Base-by-base conservation (phyloP, 2,888 invertebrate genomes). In the Synergus itoensis region DNA sequence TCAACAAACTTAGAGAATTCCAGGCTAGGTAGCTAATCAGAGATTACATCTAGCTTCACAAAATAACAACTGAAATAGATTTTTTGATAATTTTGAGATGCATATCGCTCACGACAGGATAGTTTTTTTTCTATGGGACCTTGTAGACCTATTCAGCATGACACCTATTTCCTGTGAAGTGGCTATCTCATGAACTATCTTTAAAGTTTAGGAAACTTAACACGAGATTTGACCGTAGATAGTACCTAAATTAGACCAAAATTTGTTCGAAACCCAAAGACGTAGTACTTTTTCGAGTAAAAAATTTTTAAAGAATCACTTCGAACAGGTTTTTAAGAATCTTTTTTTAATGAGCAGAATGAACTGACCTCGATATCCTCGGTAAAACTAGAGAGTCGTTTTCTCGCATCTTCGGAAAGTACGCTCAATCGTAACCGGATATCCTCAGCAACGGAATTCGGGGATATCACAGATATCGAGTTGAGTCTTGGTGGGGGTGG, bases 371-470 rank as follows among this genome's bases (percentile, higher is more conserved):
- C 92, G 82, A 89, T 88, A 76, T 92, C 91, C 48, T 92, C 91
- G 78, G 89, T 86, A 53, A 90, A 84, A 80, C 86, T 88, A 82
- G 85, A 87, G 79, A 91, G 83, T 18, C 90, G 87, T 80, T 91
- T 92, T 77, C 91, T 84, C 67, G 90, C 88, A 87, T 92, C 91
- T 80, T 92, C 92, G 65, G 90, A 87, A 60, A 90, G 86, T 40
- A 88, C 89, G 76, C 87, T 89, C 36, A 89, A 86, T 77, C 89
- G 86, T 69, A 91, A 83, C 80, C 89, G 87, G 80, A 91, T 89
- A 80, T 92, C 91, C 69, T 91, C 91, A 76, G 86, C 84, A 65
- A 88, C 80, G 64, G 89, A 88, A 18, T 80, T 73, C 36, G 81
- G 48, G 12, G 80, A 80, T 67, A 73, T 81, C 57, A 79, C 80